Percentiles rank a stretch among this genome's conserved stretches.
Conservation (phyloP, 2,797 vertebrate genomes). For the Vespertilio murinus region DNA sequence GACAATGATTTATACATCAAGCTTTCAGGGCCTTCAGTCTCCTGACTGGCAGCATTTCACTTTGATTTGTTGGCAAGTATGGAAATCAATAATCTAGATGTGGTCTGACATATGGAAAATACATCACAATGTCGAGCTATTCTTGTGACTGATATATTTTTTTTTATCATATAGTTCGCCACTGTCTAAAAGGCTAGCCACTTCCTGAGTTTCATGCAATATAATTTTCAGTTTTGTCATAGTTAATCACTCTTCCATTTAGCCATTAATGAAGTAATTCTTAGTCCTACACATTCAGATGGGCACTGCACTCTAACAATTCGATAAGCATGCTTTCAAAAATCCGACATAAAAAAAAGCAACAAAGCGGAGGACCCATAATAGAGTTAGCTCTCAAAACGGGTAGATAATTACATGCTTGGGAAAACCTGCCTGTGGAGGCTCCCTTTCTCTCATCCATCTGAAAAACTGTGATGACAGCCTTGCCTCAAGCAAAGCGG, state of each 20-base stretch:
- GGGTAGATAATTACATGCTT: not conserved
- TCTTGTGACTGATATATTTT: not conserved
- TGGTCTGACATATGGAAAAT: not conserved
- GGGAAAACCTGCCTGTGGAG: not conserved
- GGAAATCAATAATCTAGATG: not conserved
- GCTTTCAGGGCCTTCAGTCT: not conserved
- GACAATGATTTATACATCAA: not conserved
- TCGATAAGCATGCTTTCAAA: not conserved
- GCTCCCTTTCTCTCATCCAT: not conserved
- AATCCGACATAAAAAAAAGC: constrained; percentile 28
- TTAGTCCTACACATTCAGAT: not conserved
- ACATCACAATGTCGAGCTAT: not conserved
- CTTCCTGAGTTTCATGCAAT: not conserved
- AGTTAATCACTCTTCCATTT: not conserved
- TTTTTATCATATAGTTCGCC: not conserved
- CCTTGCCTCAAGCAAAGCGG: not conserved
- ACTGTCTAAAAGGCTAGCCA: not conserved
- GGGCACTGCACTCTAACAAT: not conserved
- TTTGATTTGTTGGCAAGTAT: not conserved
- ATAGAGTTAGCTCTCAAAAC: not conserved
- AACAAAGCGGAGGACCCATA: not conserved
- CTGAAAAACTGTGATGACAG: not conserved
- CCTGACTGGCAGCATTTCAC: not conserved
- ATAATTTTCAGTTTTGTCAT: not conserved
- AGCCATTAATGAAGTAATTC: not conserved